Evolutionary conservation across 2,113 vertebrate species (phyloP).

Genomic region (Anas platyrhynchos): DNA sequence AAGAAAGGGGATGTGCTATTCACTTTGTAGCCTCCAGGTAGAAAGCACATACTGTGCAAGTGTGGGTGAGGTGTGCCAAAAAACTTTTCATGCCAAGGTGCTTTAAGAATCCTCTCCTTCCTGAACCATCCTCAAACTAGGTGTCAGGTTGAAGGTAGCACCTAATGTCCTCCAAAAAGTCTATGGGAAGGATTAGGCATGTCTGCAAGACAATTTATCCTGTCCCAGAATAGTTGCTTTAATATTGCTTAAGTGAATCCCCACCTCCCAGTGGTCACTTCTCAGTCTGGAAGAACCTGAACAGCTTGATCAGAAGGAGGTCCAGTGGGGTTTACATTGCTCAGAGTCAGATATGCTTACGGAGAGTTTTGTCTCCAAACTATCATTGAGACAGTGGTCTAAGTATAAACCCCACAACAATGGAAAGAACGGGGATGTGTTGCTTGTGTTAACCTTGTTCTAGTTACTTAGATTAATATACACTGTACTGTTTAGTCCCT

Average conservation of each 20-base stretch:
- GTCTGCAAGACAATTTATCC: accelerated
- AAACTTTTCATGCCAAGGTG: neutral
- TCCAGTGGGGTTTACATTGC: neutral
- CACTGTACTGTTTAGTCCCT: neutral
- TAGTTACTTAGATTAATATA: neutral
- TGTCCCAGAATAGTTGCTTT: neutral
- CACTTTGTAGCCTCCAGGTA: neutral
- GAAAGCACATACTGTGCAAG: neutral
- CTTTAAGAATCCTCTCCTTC: neutral
- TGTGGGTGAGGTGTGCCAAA: neutral
- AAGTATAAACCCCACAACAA: neutral
- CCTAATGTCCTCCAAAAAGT: accelerated
- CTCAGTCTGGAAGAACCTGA: neutral
- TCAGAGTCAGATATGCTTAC: neutral
- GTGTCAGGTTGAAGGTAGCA: neutral
- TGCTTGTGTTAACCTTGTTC: neutral
- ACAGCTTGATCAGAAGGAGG: neutral
- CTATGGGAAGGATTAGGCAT: neutral
- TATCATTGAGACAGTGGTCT: neutral
- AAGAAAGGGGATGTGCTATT: neutral
- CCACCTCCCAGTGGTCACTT: accelerated
- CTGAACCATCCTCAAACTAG: neutral
- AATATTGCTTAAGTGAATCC: neutral
- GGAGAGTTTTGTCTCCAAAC: neutral
- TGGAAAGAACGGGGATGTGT: neutral